A percentile compares a stretch with the other conserved stretches of the same genome.
phyloP scores from a whole-genome alignment of 2,888 invertebrate genomes.

The Platypus cylindrus region DNA sequence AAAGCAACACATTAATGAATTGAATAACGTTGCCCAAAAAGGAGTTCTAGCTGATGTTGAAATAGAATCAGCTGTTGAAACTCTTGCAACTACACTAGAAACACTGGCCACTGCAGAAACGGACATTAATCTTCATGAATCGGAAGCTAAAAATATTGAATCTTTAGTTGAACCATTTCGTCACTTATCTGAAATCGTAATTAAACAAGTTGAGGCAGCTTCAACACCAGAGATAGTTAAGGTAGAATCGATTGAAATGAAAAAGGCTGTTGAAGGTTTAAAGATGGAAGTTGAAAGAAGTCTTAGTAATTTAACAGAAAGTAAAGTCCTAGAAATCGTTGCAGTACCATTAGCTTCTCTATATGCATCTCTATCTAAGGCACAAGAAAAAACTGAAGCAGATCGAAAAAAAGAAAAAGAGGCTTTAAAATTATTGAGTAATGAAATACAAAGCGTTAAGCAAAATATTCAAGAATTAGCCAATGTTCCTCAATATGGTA shows the following conservation, averaged over 20 bases:
- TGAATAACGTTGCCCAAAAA: constrained; percentile 2
- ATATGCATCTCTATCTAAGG: constrained; percentile 1
- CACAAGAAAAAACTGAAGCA: constrained; percentile 1
- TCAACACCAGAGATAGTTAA: neutral
- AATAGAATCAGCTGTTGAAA: neutral
- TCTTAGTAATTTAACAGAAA: constrained; percentile 1
- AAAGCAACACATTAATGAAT: constrained; percentile 2
- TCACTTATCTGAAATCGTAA: constrained; percentile 9
- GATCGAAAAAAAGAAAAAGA: neutral
- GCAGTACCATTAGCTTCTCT: constrained; percentile 1
- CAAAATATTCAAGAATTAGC: too few relatives aligned
- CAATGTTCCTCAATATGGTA: too few relatives aligned
- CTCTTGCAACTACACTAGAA: neutral
- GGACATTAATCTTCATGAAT: neutral
- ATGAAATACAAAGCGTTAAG: too few relatives aligned
- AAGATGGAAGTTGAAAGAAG: constrained; percentile 4
- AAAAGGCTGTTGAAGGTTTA: constrained; percentile 8
- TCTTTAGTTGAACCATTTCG: constrained; percentile 10
- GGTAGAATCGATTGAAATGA: neutral
- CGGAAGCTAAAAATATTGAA: neutral
- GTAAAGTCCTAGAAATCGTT: neutral
- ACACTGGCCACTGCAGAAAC: constrained; percentile 1
- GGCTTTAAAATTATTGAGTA: too few relatives aligned
- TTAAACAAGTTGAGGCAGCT: constrained; percentile 1
- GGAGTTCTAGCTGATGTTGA: constrained; percentile 1